Base-by-base conservation (phyloP, 2,113 vertebrate species). In the Gallinago jamesoni region DNA sequence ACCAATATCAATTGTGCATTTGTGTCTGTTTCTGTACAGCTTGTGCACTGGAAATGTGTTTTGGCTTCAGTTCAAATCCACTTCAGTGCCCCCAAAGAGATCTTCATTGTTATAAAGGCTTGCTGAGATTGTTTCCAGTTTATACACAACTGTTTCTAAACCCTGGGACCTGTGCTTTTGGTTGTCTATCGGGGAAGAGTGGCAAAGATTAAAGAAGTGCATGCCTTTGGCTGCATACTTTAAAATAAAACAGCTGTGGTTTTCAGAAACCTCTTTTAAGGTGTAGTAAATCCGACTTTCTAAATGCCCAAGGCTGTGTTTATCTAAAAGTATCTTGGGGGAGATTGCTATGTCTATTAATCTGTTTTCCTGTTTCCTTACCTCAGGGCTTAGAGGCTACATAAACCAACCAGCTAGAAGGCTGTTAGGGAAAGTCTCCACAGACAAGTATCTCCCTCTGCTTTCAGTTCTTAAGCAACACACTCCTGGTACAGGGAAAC, bases 1-100 rank as follows among this genome's bases (percentile, higher is more conserved):
- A 87, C 72, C 70, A 84, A 77, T 91, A 95, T 93, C 86, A 96
- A 75, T 75, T 92, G 91, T 92, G 90, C 76, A 73, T 89, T 96
- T 94, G 67, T 95, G 77, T 94, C 94, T 96, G 89, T 90, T 91
- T 89, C 85, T 96, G 72, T 88, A 90, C 76, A 92, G 91, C 78
- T 94, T 92, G 93, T 82, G 96, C 93, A 66, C 87, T 96, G 88
- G 75, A 97, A 97, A 96, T 96, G 93, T 94, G 86, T 97, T 94
- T 96, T 97, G 96, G 96, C 94, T 97, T 92, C 72, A 88, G 79
- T 94, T 98, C 97, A 98, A 97, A 97, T 94, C 91, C 91, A 97
- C 87, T 88, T 96, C 95, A 90, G 94, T 95, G 93, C 94, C 93
- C 93, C 95, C 94, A 97, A 97, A 97, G 94, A 97, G 94, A 84